Conservation (phyloP, 2,888 invertebrate genomes). For the Drosophila quasianomalipes region DNA sequence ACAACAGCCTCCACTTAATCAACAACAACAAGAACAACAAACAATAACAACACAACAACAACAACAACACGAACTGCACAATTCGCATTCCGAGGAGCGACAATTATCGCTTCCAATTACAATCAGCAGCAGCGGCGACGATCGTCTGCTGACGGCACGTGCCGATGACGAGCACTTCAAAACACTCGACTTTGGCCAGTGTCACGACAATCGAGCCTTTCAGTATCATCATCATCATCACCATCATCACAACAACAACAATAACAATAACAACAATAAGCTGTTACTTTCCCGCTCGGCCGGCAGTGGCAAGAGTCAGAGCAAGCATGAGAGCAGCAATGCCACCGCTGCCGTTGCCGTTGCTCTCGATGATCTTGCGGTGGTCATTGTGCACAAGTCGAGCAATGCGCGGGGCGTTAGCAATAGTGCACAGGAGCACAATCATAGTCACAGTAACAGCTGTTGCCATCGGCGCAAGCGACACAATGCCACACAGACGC, state of each 20-base stretch:
- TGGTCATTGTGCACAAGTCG: slow-evolving; percentile 77
- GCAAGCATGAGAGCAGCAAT: slow-evolving; percentile 44
- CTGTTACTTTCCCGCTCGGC: slow-evolving; percentile 66
- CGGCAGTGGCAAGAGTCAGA: slow-evolving; percentile 67
- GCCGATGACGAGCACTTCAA: slow-evolving; percentile 81
- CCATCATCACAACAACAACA: slow-evolving; percentile 44
- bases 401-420: slow-evolving; percentile 25
- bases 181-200: slow-evolving; percentile 64
- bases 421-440: slow-evolving; percentile 30
- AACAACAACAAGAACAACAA: slow-evolving; percentile 35
- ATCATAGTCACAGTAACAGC: not conserved
- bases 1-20: slow-evolving; percentile 79
- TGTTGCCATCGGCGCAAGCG: slow-evolving; percentile 75
- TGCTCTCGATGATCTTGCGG: slow-evolving; percentile 63
- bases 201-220: slow-evolving; percentile 84
- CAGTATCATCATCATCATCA: slow-evolving; percentile 66
- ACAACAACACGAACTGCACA: slow-evolving; percentile 71
- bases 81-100: slow-evolving; percentile 76
- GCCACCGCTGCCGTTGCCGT: slow-evolving; percentile 51
- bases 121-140: slow-evolving; percentile 82
- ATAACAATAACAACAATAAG: slow-evolving; percentile 75
- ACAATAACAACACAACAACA: slow-evolving; percentile 80
- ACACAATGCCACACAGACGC: slow-evolving; percentile 83
- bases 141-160: slow-evolving; percentile 82
- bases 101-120: slow-evolving; percentile 80